Base-by-base conservation (phyloP, 2,113 vertebrate genomes). In the Sigmodon hispidus region DNA sequence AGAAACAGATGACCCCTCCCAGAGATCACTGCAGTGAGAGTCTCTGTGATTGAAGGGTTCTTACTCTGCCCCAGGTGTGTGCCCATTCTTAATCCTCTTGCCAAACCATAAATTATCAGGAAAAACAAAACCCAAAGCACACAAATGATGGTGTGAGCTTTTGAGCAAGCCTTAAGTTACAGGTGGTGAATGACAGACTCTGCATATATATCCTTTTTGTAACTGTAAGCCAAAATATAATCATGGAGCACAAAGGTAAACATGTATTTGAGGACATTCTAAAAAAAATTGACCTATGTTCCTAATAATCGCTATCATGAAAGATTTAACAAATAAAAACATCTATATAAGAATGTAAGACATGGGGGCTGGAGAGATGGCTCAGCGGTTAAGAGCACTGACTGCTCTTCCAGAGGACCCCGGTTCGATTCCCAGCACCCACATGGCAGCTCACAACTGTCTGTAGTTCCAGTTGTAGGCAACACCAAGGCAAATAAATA, bases 1-100 rank as follows among this genome's bases (percentile, higher is more conserved):
- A 83, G 94, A 96, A 98, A 98, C 98, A 87, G 94, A 98, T 98
- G 52, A 95, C 98, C 94, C 97, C 96, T 97, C 96, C 93, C 48
- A 0, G 79, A 96, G 96, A 97, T 97, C 95, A 97, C 85, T 93
- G 65, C 11, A 83, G 96, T 3, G 29, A 95, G 96, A 97, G 96
- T 93, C 93, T 93, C 94, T 88, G 63, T 65, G 75, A 59, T 90
- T 95, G 87, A 90, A 97, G 97, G 95, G 6, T 76, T 89, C 90
- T 84, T 77, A 4, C 29, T 93, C 80, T 88, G 87, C 88, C 89
- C 89, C 91, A 97, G 97, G 96, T 70, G 67, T 94, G 95, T 34
- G 87, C 83, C 95, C 70, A 95, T 95, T 93, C 55, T 89, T 84
- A 57, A 75, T 45, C 67, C 8, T 29, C 80, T 55, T 59, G 73